Percentiles rank a stretch among this genome's conserved stretches.
These are phyloP conservation scores for Apaloderma vittatum DNA, from an alignment of 2,113 vertebrate genomes.

Conservation along the genomic window DNA sequence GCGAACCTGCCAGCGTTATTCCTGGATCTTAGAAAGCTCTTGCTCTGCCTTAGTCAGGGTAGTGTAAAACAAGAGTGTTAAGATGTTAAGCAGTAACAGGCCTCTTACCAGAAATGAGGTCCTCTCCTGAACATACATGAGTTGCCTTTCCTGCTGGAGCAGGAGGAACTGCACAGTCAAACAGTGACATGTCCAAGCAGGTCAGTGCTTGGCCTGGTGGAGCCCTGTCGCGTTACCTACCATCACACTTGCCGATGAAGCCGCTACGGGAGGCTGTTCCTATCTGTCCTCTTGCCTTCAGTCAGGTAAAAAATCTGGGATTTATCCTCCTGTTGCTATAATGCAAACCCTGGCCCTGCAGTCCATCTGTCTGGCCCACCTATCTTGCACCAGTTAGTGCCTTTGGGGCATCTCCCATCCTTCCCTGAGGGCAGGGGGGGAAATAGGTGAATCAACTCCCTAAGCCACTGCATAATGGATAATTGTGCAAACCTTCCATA, in stretches of 20 bases:
- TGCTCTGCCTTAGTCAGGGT: neutral
- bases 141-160: neutral
- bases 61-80: neutral
- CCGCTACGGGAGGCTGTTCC: neutral
- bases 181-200: neutral
- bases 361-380: neutral
- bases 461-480: neutral
- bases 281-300: neutral
- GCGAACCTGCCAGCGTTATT: neutral
- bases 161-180: neutral
- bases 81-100: neutral
- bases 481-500: neutral
- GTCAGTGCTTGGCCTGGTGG: neutral
- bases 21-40: neutral
- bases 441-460: neutral
- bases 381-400: accelerated
- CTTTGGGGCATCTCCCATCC: neutral
- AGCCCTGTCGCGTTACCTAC: accelerated
- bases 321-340: neutral
- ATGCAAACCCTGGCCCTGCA: neutral
- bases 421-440: neutral
- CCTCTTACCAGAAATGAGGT: neutral
- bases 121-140: accelerated
- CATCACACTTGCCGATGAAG: neutral
- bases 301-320: neutral